phyloP scores from a whole-genome alignment of 2,888 invertebrate genomes.

The Subacronicta megacephala region DNA sequence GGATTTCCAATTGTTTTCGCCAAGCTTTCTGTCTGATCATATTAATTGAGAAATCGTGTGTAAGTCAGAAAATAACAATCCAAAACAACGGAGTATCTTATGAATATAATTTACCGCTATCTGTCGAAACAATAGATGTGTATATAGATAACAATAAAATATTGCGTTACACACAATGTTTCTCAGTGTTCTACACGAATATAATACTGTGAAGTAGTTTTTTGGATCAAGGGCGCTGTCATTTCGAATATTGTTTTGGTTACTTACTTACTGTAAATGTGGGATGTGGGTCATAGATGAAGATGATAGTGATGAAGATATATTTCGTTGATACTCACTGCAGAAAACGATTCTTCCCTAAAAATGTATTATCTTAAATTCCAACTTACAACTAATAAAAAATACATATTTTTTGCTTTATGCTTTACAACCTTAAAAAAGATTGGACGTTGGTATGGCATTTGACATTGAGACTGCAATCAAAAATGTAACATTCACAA shows the following conservation, averaged over 20 bases:
- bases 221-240: slow-evolving; percentile 52
- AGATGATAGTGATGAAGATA: no score
- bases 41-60: background rate
- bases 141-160: slow-evolving; percentile 22
- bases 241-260: slow-evolving; percentile 15
- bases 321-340: background rate
- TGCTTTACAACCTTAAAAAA: no score
- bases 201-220: slow-evolving; percentile 47
- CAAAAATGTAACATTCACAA: no score
- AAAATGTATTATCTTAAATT: no score
- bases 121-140: slow-evolving; percentile 28
- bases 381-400: no score
- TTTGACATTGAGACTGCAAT: no score
- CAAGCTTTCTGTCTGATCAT: no score
- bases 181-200: slow-evolving; percentile 47
- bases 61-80: background rate
- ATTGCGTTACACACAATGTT: slow-evolving; percentile 32
- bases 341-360: background rate
- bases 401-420: no score
- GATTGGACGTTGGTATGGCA: no score
- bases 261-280: slow-evolving; percentile 10
- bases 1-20: no score
- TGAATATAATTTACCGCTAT: slow-evolving; percentile 5
- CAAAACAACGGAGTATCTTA: background rate
- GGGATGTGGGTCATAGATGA: slow-evolving; percentile 7